phyloP scores from a whole-genome alignment of 1,140 invertebrate species.

The Callitettix versicolor region DNA sequence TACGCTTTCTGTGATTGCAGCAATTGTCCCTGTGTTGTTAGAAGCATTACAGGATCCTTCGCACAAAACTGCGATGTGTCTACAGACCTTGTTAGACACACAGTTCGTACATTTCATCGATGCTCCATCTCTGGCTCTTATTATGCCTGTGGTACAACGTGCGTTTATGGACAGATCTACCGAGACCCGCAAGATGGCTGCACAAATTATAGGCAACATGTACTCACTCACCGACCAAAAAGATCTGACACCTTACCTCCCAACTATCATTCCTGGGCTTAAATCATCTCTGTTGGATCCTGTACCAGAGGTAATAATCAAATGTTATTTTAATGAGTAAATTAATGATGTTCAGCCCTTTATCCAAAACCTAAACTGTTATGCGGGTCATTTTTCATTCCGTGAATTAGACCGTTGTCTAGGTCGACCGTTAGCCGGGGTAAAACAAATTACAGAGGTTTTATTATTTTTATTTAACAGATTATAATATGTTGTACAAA shows the following conservation, averaged over 20 bases:
- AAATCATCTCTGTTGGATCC: conserved; percentile 95
- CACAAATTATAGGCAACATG: conserved; percentile 99
- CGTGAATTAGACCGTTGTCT: too few species aligned
- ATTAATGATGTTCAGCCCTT: too few species aligned
- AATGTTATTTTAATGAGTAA: too few species aligned
- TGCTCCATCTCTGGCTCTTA: conserved; percentile 92
- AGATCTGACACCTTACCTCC: conserved; percentile 92
- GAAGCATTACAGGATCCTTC: conserved; percentile 94
- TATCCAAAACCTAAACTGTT: too few species aligned
- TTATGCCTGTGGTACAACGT: conserved; percentile 97
- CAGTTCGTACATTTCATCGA: conserved; percentile 99
- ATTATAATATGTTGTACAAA: too few species aligned
- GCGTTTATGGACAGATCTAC: conserved; percentile 95
- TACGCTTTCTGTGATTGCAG: too few species aligned
- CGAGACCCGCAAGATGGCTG: conserved; percentile 96
- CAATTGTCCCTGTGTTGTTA: conserved; percentile 82
- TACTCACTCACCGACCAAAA: conserved; percentile 98
- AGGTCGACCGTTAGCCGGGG: too few species aligned
- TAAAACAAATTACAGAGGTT: too few species aligned
- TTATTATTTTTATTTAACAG: too few species aligned
- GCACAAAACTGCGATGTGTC: conserved; percentile 82
- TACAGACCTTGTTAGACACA: conserved; percentile 88
- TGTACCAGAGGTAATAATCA: conserved; percentile 72
- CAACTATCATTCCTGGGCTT: conserved; percentile 91
- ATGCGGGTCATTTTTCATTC: too few species aligned